A percentile compares a stretch with the other conserved stretches of the same genome.
Evolutionary conservation across 2,888 invertebrate species (phyloP).

Genomic region (Auanema sp.): DNA sequence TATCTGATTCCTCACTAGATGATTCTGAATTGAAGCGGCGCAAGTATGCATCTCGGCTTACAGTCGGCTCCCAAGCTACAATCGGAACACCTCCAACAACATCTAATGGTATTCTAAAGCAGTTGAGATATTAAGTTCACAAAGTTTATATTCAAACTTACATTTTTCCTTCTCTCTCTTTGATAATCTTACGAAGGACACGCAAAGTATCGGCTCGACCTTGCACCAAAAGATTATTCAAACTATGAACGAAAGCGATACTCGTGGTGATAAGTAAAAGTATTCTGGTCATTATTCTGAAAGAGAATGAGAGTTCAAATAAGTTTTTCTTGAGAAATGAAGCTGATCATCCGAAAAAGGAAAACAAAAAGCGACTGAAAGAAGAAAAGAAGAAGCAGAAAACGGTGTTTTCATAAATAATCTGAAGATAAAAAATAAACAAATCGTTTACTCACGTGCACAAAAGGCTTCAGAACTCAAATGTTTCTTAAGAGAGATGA

Average conservation of each 20-base stretch:
- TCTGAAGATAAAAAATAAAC: no score
- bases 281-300: slow-evolving; percentile 19
- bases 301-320: neutral
- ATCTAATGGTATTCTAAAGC: neutral
- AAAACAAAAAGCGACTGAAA: slow-evolving; percentile 1
- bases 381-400: slow-evolving; percentile 14
- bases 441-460: no score
- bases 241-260: slow-evolving; percentile 24
- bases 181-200: slow-evolving; percentile 30
- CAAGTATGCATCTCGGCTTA: neutral
- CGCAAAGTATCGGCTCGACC: slow-evolving; percentile 39
- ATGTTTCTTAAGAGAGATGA: no score
- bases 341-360: neutral
- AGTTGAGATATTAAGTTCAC: slow-evolving; percentile 5
- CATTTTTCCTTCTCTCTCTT: slow-evolving; percentile 26
- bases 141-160: slow-evolving; percentile 21
- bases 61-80: slow-evolving; percentile 10
- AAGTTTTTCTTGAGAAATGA: no score
- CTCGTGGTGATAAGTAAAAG: slow-evolving; percentile 32
- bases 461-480: no score
- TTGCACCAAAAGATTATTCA: slow-evolving; percentile 41
- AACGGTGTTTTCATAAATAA: slow-evolving; percentile 2
- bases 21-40: neutral
- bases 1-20: neutral
- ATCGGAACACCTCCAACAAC: slow-evolving; percentile 12